A percentile compares a stretch with the other conserved stretches of the same genome.
Conservation (phyloP, 2,797 vertebrate genomes). For the Poecilia wingei region DNA sequence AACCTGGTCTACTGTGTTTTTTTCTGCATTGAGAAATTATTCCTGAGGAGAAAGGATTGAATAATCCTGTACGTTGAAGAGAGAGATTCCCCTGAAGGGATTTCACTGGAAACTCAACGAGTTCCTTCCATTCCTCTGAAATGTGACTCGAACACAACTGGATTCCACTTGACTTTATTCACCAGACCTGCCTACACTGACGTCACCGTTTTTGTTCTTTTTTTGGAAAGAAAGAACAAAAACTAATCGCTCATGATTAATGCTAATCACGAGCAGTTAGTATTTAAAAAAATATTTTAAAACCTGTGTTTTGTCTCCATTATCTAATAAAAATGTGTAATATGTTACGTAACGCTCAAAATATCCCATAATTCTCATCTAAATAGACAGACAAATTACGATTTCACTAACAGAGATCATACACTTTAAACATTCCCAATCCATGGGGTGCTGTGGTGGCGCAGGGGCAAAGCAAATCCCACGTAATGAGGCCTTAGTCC, state of each 20-base stretch:
- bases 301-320: not conserved
- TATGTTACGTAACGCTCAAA: not conserved
- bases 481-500: no score
- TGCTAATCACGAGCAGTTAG: not conserved
- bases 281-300: no score
- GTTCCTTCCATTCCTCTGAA: not conserved
- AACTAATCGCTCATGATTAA: no score
- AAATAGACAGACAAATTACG: not conserved
- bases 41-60: constrained; percentile 10
- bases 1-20: not conserved
- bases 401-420: not conserved
- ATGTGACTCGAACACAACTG: not conserved
- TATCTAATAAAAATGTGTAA: not conserved
- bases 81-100: not conserved
- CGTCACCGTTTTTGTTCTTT: not conserved
- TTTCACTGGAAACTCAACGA: constrained; percentile 7
- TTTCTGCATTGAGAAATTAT: not conserved
- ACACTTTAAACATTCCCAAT: not conserved
- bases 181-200: not conserved
- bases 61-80: not conserved
- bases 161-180: not conserved
- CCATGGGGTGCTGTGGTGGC: no score
- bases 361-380: not conserved
- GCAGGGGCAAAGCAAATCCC: no score
- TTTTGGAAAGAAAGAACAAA: no score